These are phyloP conservation scores for Notiomystis cincta DNA, from an alignment of 2,113 vertebrate genomes.

Conservation along the genomic window DNA sequence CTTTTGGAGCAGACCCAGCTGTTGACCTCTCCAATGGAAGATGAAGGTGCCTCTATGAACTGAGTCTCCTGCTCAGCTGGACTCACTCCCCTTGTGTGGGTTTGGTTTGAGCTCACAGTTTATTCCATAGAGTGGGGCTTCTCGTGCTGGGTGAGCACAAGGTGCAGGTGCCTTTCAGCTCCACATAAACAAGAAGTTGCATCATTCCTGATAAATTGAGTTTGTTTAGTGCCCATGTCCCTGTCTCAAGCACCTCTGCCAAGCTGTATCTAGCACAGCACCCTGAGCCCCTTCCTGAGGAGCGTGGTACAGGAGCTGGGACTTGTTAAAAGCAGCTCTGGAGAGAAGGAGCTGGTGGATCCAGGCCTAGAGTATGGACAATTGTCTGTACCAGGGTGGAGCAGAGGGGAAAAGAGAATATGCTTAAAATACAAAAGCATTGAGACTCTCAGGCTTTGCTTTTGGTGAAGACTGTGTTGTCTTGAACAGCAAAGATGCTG, in stretches of 20 bases:
- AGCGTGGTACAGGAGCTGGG: not conserved
- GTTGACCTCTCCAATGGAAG: not conserved
- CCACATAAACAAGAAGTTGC: accelerated
- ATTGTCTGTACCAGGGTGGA: not conserved
- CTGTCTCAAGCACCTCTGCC: not conserved
- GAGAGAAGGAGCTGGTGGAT: not conserved
- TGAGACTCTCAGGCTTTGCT: not conserved
- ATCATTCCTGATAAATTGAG: not conserved
- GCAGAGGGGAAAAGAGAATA: not conserved
- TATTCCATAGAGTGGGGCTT: not conserved
- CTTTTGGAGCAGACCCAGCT: not conserved
- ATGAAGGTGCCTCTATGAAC: not conserved
- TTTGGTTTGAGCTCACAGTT: not conserved
- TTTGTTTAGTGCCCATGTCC: not conserved
- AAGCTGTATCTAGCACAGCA: not conserved
- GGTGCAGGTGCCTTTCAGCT: not conserved
- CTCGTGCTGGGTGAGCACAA: not conserved
- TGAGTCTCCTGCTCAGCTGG: not conserved
- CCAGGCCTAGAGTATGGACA: not conserved
- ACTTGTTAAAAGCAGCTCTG: not conserved
- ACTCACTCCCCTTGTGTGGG: not conserved
- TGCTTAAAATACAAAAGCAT: not conserved
- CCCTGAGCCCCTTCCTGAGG: not conserved
- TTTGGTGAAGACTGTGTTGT: accelerated
- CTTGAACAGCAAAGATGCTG: not conserved